phyloP scores from a whole-genome alignment of 2,888 invertebrate genomes.

The Machimus rusticus region DNA sequence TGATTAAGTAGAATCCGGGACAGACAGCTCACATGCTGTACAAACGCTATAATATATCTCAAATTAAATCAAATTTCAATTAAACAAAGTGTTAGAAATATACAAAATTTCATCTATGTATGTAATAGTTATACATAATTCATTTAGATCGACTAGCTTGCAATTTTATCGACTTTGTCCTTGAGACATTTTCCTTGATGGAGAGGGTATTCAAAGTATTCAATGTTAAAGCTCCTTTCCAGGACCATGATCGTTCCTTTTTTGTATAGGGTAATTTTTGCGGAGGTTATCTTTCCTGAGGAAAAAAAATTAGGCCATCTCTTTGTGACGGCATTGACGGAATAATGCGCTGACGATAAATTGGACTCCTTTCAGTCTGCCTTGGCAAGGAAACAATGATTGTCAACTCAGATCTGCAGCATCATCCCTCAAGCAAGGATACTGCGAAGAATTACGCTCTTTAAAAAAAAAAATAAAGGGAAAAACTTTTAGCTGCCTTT shows the following conservation, averaged over 20 bases:
- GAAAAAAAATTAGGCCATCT: not conserved
- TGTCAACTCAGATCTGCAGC: slow-evolving; percentile 43
- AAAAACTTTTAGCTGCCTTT: not conserved
- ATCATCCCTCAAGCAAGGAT: slow-evolving; percentile 40
- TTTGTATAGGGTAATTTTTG: not conserved
- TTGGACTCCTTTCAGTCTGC: not conserved
- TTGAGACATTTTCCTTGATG: not conserved
- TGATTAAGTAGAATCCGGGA: not conserved
- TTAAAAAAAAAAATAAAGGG: not conserved
- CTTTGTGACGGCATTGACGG: not conserved
- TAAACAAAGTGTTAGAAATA: not conserved
- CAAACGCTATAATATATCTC: not conserved
- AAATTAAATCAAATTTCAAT: slow-evolving; percentile 9
- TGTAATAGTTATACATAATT: not conserved
- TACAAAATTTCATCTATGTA: not conserved
- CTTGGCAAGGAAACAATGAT: slow-evolving; percentile 42
- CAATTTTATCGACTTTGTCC: not conserved
- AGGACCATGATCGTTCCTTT: not conserved
- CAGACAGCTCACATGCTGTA: not conserved
- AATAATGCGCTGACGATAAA: not conserved
- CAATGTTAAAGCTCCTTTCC: not conserved
- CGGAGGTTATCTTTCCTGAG: not conserved
- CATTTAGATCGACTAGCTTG: not conserved
- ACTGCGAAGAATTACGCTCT: not conserved
- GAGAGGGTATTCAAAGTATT: not conserved